Conservation (phyloP, 2,113 vertebrate species). For the Tachysurus vachellii region DNA sequence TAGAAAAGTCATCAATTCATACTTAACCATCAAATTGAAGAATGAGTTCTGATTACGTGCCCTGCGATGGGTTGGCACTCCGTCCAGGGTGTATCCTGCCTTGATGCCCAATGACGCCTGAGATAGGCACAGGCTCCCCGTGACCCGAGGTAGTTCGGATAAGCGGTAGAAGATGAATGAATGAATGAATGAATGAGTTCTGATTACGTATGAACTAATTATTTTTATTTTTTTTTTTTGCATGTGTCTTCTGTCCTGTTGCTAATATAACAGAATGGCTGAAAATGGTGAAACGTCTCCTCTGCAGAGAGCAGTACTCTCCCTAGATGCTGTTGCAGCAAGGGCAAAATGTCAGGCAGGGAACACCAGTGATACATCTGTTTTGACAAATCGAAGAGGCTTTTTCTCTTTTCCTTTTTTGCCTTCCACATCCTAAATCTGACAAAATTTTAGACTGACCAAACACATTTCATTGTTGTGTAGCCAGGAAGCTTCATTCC, state of each 20-base stretch:
- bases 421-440: slow-evolving; percentile 60
- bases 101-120: too few relatives aligned
- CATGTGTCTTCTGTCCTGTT: not conserved
- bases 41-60: not conserved
- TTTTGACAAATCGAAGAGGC: slow-evolving; percentile 65
- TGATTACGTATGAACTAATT: slow-evolving; percentile 25
- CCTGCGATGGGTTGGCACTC: too few relatives aligned
- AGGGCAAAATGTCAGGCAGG: slow-evolving; percentile 58
- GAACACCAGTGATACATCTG: slow-evolving; percentile 61
- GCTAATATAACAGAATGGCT: slow-evolving; percentile 6
- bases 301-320: slow-evolving; percentile 29
- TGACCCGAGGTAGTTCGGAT: too few relatives aligned
- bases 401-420: slow-evolving; percentile 38
- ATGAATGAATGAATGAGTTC: slow-evolving; percentile 9
- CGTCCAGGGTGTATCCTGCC: too few relatives aligned
- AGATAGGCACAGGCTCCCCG: too few relatives aligned
- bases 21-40: slow-evolving; percentile 28
- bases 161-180: too few relatives aligned
- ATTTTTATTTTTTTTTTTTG: not conserved
- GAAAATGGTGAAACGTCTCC: slow-evolving; percentile 32
- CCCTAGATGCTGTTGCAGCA: slow-evolving; percentile 61
- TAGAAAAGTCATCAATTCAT: slow-evolving; percentile 46
- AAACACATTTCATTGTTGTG: slow-evolving; percentile 58
- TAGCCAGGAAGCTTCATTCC: slow-evolving; percentile 46
- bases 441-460: slow-evolving; percentile 64